Evolutionary conservation across 2,888 invertebrate species (phyloP), one percentile per base, ranked within the genome.

Genomic region (Myathropa florea): DNA sequence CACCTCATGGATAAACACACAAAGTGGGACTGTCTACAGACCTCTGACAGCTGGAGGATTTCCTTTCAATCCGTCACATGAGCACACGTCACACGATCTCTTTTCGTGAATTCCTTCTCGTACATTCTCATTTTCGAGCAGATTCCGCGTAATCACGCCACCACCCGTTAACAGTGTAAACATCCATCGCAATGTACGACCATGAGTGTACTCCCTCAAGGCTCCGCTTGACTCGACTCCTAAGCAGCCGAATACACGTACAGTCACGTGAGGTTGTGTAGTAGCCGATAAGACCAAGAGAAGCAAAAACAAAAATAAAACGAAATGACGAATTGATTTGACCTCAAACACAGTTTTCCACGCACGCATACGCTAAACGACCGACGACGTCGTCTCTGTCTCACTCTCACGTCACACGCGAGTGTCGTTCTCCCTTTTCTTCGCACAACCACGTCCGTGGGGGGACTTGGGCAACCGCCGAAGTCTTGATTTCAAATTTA

Each of bases 401-500:
- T 0, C 68, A 24, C 3, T 14, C n/a, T n/a, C n/a, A n/a, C n/a
- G n/a, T n/a, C n/a, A n/a, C n/a, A n/a, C n/a, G n/a, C n/a, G n/a
- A 53, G 7, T 59, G 21, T 24, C 3, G n/a, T 59, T 60, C 26
- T 39, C 36, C 26, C 36, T 39, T 46, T 61, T 33, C 36, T 39
- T 14, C 23, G 2, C 7, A 10, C 33, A 33, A n/a, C 4, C 7
- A n/a, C 9, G 36, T 28, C 24, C 24, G 2, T 6, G 53, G 1
- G 53, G 1, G 23, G 57, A 57, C 70, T 26, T n/a, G 60, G 60
- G n/a, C 60, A 63, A 72, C 63, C 72, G 61, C 21, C 3, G 61
- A 60, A 60, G 60, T 60, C 36, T 70, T 70, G 12, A 39, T 26
- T 60, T 39, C 21, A 3, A 46, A 9, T 60, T 71, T 71, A 71